These are phyloP conservation scores for Labeo rohita DNA, from an alignment of 2,113 vertebrate genomes.

Conservation along the genomic window DNA sequence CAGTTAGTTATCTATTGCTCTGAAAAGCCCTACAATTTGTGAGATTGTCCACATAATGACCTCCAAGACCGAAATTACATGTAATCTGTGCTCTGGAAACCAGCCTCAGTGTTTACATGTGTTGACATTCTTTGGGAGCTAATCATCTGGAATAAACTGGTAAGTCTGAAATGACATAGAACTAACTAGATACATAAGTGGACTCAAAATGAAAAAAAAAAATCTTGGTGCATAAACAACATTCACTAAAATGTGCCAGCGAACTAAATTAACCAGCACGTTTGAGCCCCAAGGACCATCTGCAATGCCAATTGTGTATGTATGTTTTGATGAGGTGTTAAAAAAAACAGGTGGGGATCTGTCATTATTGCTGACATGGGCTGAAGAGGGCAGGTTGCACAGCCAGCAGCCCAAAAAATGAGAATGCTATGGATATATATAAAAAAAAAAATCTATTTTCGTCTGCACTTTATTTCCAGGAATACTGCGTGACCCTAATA, in stretches of 20 bases:
- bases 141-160: neutral
- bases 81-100: neutral
- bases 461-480: slow-evolving; percentile 28
- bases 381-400: neutral
- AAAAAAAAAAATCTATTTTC: neutral
- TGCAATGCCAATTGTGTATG: slow-evolving; percentile 11
- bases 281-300: neutral
- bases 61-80: neutral
- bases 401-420: slow-evolving; percentile 22
- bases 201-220: neutral
- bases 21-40: neutral
- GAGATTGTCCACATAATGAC: slow-evolving; percentile 2
- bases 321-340: slow-evolving; percentile 25
- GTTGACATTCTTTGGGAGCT: neutral
- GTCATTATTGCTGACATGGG: slow-evolving; percentile 20
- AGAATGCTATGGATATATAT: neutral
- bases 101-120: slow-evolving; percentile 2
- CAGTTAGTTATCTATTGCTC: neutral
- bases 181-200: neutral
- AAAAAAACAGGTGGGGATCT: slow-evolving; percentile 45
- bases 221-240: neutral
- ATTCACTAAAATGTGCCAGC: neutral
- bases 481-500: neutral
- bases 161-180: neutral
- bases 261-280: slow-evolving; percentile 5